Conservation (phyloP, 1,140 invertebrate species). For the Cydia fagiglandana region DNA sequence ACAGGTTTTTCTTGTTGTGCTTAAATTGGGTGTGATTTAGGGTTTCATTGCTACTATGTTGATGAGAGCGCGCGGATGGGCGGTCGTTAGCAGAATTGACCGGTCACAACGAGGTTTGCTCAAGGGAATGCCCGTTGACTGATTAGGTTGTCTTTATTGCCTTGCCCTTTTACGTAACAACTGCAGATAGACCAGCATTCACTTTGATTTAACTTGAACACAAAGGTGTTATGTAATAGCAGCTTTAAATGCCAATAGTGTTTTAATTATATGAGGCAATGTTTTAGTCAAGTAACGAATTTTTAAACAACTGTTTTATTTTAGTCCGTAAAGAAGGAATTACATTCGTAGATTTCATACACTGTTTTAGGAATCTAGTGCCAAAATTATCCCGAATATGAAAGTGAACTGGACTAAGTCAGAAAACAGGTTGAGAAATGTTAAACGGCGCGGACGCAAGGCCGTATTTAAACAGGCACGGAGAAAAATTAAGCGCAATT, state of each 20-base stretch:
- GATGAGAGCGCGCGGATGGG: constrained; percentile 37
- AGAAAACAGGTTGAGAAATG: constrained; percentile 38
- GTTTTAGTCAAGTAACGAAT: constrained; percentile 40
- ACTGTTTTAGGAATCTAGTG: not conserved
- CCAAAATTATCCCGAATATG: not conserved
- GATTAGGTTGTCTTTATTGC: constrained; percentile 25
- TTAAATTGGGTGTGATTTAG: constrained; percentile 53
- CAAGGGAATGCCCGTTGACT: not conserved
- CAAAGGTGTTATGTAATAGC: constrained; percentile 22
- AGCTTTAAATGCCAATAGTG: constrained; percentile 25
- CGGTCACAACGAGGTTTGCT: constrained; percentile 5
- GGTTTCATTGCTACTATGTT: constrained; percentile 43
- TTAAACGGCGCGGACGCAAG: constrained; percentile 42
- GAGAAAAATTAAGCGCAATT: constrained; percentile 71
- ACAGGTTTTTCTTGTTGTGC: constrained; percentile 43
- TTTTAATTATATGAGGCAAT: constrained; percentile 35
- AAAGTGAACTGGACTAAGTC: not conserved
- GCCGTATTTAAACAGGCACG: constrained; percentile 64
- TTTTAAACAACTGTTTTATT: constrained; percentile 3
- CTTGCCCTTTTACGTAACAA: constrained; percentile 8
- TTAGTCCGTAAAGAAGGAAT: not conserved
- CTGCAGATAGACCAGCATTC: constrained; percentile 22
- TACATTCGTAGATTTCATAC: not conserved
- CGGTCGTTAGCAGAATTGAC: constrained; percentile 32
- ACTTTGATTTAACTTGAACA: constrained; percentile 21